A percentile compares a stretch with the other conserved stretches of the same genome.
These are phyloP conservation scores for Glandiceps talaboti DNA, from an alignment of 53 echinoderm and acorn worm species.

Conservation along the genomic window DNA sequence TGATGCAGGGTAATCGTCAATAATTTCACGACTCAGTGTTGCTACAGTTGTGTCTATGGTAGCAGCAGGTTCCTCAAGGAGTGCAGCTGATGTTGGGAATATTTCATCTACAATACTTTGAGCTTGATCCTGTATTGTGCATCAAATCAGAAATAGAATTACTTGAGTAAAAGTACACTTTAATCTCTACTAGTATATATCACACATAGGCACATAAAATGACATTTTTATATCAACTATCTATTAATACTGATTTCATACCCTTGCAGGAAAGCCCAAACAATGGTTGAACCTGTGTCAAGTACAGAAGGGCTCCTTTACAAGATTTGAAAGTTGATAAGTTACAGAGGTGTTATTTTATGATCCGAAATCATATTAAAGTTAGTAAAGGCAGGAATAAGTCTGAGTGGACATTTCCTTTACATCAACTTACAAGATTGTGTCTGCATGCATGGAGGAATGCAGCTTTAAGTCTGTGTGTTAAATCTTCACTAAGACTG, in stretches of 20 bases:
- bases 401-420: background rate
- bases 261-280: too few relatives aligned
- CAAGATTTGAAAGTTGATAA: too few relatives aligned
- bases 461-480: conserved; percentile 75
- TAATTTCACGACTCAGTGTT: conserved; percentile 72
- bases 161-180: too few relatives aligned
- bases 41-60: conserved; percentile 66
- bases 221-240: too few relatives aligned
- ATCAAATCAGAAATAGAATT: background rate
- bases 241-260: too few relatives aligned
- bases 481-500: conserved; percentile 36
- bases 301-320: too few relatives aligned
- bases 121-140: conserved; percentile 18
- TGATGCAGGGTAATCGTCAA: conserved; percentile 92
- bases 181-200: too few relatives aligned
- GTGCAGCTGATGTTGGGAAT: conserved; percentile 31
- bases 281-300: too few relatives aligned
- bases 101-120: conserved; percentile 69
- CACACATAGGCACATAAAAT: too few relatives aligned
- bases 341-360: too few relatives aligned
- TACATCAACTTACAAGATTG: conserved; percentile 44
- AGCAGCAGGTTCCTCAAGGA: conserved; percentile 40
- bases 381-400: too few relatives aligned
- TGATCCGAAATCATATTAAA: too few relatives aligned
- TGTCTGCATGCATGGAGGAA: conserved; percentile 80